These are phyloP conservation scores for Mixornis gularis DNA, from an alignment of 2,113 vertebrate genomes.

Conservation along the genomic window DNA sequence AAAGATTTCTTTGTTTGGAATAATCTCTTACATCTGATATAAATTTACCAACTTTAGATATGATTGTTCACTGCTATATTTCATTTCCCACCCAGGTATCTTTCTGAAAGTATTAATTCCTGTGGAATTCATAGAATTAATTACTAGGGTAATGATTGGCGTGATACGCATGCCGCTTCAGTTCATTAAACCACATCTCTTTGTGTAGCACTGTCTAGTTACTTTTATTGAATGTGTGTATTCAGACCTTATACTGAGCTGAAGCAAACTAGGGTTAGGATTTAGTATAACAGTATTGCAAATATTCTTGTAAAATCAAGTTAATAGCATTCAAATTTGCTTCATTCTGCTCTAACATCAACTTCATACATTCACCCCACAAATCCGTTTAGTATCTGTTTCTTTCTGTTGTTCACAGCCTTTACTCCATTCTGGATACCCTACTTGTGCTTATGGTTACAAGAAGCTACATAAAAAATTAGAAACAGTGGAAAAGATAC, in stretches of 20 bases:
- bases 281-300: accelerated
- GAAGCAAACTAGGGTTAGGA: not conserved
- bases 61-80: not conserved
- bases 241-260: not conserved
- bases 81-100: not conserved
- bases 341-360: not conserved
- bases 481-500: not conserved
- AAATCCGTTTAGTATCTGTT: not conserved
- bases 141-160: not conserved
- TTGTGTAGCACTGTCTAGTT: not conserved
- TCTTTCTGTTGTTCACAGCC: not conserved
- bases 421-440: not conserved
- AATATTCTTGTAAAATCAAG: not conserved
- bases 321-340: not conserved
- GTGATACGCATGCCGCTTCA: not conserved
- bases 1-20: not conserved
- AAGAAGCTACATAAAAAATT: not conserved
- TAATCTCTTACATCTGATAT: not conserved
- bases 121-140: not conserved
- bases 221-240: not conserved
- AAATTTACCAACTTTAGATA: not conserved
- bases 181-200: not conserved
- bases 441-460: not conserved
- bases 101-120: not conserved
- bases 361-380: not conserved